Conservation (phyloP, 64 coral and sea anemone genomes). For the Stylophora pistillata region DNA sequence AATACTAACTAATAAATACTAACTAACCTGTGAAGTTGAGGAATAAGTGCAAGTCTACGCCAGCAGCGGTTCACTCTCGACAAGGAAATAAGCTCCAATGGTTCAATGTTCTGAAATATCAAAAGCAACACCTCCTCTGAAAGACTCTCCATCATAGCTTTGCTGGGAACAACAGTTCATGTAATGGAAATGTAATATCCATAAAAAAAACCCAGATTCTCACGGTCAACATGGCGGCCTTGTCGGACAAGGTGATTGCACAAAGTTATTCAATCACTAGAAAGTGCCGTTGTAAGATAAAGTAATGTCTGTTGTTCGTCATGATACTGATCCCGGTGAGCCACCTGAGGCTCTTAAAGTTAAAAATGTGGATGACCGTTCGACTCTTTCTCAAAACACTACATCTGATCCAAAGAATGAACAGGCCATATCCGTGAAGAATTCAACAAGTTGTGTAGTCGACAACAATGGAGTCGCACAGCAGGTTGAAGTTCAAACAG, state of each 20-base stretch:
- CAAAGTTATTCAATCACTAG: not conserved
- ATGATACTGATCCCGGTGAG: not conserved
- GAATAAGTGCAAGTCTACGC: slow-evolving; percentile 3
- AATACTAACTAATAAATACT: too few relatives aligned
- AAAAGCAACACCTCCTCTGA: slow-evolving; percentile 8
- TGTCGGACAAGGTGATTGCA: not conserved
- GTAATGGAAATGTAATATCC: not conserved
- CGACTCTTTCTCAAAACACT: not conserved
- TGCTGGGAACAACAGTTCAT: not conserved
- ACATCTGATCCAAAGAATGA: not conserved
- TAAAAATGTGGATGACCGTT: not conserved
- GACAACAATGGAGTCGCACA: not conserved
- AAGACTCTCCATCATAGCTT: not conserved
- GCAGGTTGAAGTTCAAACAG: not conserved
- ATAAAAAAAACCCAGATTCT: not conserved
- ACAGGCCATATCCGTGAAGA: not conserved
- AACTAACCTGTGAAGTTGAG: slow-evolving; percentile 25
- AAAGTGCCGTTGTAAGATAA: too few relatives aligned
- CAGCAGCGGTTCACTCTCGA: slow-evolving; percentile 11
- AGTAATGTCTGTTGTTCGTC: not conserved
- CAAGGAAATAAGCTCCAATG: slow-evolving; percentile 21
- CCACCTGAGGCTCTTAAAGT: not conserved
- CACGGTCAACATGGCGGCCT: slow-evolving; percentile 56
- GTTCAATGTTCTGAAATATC: slow-evolving; percentile 28
- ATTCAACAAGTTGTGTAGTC: not conserved